Evolutionary conservation across 2,113 vertebrate genomes (phyloP).

Genomic region (Neopipo cinnamomea): DNA sequence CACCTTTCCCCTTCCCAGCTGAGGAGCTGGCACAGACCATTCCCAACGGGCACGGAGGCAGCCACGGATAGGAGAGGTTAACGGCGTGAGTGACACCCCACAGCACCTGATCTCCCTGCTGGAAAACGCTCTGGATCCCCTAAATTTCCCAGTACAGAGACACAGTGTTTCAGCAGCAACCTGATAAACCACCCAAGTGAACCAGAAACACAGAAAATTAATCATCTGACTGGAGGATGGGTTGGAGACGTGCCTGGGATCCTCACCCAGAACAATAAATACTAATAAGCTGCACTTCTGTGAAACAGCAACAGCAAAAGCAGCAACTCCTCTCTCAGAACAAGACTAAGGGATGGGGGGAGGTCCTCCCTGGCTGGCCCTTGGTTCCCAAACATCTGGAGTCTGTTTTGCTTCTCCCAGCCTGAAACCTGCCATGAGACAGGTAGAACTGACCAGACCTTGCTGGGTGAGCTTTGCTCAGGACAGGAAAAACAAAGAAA

Average conservation of each 20-base stretch:
- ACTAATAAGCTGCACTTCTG: not conserved
- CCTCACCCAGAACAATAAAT: not conserved
- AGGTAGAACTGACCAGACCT: not conserved
- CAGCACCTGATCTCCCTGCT: not conserved
- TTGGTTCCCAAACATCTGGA: not conserved
- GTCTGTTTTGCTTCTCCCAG: not conserved
- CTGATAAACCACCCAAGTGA: not conserved
- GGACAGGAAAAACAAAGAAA: fast-evolving
- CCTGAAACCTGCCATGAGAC: not conserved
- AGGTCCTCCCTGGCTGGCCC: not conserved
- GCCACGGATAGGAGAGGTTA: not conserved
- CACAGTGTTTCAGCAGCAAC: not conserved
- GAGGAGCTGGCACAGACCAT: not conserved
- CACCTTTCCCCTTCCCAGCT: not conserved
- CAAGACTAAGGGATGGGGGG: not conserved
- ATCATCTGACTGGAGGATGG: not conserved
- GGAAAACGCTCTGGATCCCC: not conserved
- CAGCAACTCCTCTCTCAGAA: not conserved
- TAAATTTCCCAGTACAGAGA: fast-evolving
- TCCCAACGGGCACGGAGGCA: not conserved
- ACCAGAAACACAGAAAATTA: not conserved
- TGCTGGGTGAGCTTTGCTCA: not conserved
- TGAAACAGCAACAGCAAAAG: not conserved
- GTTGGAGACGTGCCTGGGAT: not conserved
- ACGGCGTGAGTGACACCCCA: fast-evolving